phyloP scores from a whole-genome alignment of 1,140 invertebrate species.

The Rhagoletis zephyria region DNA sequence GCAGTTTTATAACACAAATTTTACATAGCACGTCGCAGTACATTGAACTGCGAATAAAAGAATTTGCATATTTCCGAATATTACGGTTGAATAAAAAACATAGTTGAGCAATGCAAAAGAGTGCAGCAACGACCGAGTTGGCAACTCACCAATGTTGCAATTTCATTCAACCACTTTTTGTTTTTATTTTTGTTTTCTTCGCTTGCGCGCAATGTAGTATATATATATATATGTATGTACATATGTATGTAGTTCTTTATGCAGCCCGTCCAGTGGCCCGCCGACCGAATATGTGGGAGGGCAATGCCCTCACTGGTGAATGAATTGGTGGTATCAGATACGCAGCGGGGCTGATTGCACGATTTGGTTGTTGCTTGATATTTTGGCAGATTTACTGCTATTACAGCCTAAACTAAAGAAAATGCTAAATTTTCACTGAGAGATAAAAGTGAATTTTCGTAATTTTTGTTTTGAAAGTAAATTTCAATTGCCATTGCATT shows the following conservation, averaged over 20 bases:
- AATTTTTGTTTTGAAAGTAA: not conserved
- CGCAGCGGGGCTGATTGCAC: not conserved
- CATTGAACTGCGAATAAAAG: conserved; percentile 43
- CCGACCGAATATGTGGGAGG: conserved; percentile 38
- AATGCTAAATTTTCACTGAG: conserved; percentile 1
- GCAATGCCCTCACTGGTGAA: conserved; percentile 36
- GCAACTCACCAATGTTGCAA: conserved; percentile 40
- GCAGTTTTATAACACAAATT: not conserved
- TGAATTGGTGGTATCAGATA: not conserved
- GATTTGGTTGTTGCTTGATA: conserved; percentile 37
- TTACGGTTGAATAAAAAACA: conserved; percentile 22
- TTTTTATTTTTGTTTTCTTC: not conserved
- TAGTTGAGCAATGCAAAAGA: not conserved
- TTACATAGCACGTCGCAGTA: not conserved
- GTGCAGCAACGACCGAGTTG: conserved; percentile 44
- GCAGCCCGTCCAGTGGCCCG: not conserved
- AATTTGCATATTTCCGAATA: conserved; percentile 50
- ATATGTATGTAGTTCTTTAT: not conserved
- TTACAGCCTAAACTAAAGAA: conserved; percentile 1
- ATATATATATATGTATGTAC: not conserved
- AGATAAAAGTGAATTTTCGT: conserved; percentile 3
- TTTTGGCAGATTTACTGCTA: conserved; percentile 38
- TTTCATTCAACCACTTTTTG: not conserved
- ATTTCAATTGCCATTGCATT: conserved; percentile 17
- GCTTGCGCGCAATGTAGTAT: no score